Evolutionary conservation across 1,140 invertebrate species (phyloP), one percentile per base, ranked within the genome.

Genomic region (Cydia amplana): DNA sequence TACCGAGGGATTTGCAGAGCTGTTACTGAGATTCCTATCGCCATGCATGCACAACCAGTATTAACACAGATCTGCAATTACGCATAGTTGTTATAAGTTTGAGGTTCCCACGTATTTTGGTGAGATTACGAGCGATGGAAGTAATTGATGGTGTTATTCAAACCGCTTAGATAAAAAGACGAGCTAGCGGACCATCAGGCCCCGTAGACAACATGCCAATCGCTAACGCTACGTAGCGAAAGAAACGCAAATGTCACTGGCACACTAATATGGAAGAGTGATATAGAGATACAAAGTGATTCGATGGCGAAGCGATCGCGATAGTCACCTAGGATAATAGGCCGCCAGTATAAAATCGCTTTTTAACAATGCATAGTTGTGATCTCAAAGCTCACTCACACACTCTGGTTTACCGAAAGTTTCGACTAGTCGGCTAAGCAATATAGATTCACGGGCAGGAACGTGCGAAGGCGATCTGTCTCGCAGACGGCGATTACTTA

Each of bases 381-480:
- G n/a, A 55, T 20, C 51, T 6, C n/a, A 18, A 9, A 55, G 51
- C 51, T 55, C 51, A 55, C 0, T n/a, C n/a, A n/a, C n/a, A n/a
- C n/a, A 55, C n/a, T 1, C n/a, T 18, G n/a, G 55, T 23, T 60
- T 16, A 10, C 55, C 10, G 20, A 10, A 10, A 18, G 10, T n/a
- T 60, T 60, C 55, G 55, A 60, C 18, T 60, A 60, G 55, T 20
- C 18, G 16, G 2, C 55, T 51, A n/a, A 5, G 55, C 55, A 23
- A 23, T 60, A 23, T 1, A 20, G 23, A 23, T 60, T 12, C 20
- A 10, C 55, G 20, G 4, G 7, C 55, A 77, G 80, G 79, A 84
- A 84, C 85, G 81, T 84, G 82, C 78, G 82, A 83, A 80, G 88
- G 88, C 82, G 86, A 82, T 83, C 76, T 73, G 75, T 84, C 78